Evolutionary conservation across 64 coral and sea anemone species (phyloP), one percentile per base, ranked within the genome.

Genomic region (Stylophora pistillata): DNA sequence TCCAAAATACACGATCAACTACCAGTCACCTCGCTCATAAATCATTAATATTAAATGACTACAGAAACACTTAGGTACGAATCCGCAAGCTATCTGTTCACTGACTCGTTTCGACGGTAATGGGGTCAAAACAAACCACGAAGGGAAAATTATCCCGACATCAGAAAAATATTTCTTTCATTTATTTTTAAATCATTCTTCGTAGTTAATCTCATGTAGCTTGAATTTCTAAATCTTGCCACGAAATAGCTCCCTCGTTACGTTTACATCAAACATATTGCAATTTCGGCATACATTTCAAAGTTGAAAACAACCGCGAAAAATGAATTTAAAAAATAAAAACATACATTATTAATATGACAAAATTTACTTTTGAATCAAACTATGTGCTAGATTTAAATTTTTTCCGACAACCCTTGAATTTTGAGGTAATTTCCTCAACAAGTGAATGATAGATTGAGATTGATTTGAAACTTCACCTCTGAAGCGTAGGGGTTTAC

Each of bases 41-140:
- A 53, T 53, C 32, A 84, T 84, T 27, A 84, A 84, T 84, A 84
- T 84, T 84, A 69, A 54, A 84, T 84, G 80, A 70, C 11, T 15
- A 69, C 80, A 84, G 13, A 84, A 84, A 69, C 34, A 63, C 30
- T 84, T 6, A 53, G 34, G 34, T 60, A 68, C 41, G 58, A 84
- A 84, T 69, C 80, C 80, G 80, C 80, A 70, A 47, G 34, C 31
- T 32, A 84, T 30, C 61, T 84, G 80, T 65, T 25, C 5, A 34
- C 15, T 5, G 58, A 52, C 13, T 29, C n/a, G 18, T 57, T 23
- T 57, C 65, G 79, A 82, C 62, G 69, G 62, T 32, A 13, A 27
- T 4, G 15, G 37, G 31, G 9, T 41, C 31, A 69, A 53, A 84
- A 69, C 80, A 82, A 54, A 53, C 21, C 11, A 69, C 33, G 11